phyloP scores from a whole-genome alignment of 2,797 vertebrate species.

The Lepilemur ruficaudatus region DNA sequence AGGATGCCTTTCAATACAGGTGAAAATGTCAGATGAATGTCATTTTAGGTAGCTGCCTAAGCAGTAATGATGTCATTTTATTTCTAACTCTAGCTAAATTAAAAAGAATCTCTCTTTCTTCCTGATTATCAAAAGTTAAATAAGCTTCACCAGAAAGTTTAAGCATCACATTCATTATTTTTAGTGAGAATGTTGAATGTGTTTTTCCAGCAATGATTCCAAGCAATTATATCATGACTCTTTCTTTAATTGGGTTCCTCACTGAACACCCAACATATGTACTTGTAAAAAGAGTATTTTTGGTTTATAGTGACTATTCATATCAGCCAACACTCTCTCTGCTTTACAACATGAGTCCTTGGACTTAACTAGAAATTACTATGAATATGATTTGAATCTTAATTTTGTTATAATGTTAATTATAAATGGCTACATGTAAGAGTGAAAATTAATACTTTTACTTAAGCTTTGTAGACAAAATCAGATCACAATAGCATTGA shows the following conservation, averaged over 20 bases:
- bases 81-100: conserved; percentile 37
- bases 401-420: conserved; percentile 3
- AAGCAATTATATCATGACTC: background rate
- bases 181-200: conserved; percentile 3
- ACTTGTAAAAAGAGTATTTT: conserved; percentile 13
- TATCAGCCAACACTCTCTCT: background rate
- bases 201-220: background rate
- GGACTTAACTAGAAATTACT: conserved; percentile 14
- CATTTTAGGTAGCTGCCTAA: conserved; percentile 25
- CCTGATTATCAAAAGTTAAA: background rate
- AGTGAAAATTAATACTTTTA: background rate
- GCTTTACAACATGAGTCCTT: background rate
- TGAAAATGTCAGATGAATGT: conserved; percentile 66
- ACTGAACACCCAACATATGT: background rate
- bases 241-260: conserved; percentile 1
- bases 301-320: background rate
- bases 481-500: background rate
- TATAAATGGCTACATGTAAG: background rate
- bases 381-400: background rate
- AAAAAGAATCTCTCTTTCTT: background rate
- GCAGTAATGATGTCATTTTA: background rate
- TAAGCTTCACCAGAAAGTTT: conserved; percentile 6
- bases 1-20: background rate
- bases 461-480: background rate
- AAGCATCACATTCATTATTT: background rate